Evolutionary conservation across 2,113 vertebrate genomes (phyloP).

Genomic region (Plecotus auritus): DNA sequence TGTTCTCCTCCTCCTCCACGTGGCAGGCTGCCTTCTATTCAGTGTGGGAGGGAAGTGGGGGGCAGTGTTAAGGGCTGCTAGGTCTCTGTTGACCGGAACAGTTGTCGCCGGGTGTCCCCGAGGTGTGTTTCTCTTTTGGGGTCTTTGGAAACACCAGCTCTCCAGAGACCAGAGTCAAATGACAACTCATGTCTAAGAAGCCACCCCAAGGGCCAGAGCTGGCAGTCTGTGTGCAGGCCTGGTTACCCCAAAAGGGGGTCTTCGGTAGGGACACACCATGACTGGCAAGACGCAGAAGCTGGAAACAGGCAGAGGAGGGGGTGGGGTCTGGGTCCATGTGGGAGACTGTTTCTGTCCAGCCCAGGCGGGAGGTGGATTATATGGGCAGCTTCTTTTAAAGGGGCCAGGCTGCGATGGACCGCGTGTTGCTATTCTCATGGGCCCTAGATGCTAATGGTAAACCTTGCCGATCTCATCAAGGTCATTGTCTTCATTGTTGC

Average conservation of each 20-base stretch:
- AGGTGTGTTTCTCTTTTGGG: background rate
- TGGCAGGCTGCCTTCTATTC: no score
- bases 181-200: background rate
- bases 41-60: background rate
- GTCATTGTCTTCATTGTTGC: background rate
- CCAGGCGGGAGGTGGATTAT: background rate
- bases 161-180: background rate
- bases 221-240: background rate
- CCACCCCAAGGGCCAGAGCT: background rate
- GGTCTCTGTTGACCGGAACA: background rate
- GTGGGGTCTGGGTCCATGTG: rapidly evolving
- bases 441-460: background rate
- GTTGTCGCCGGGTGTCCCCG: no score
- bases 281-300: background rate
- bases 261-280: background rate
- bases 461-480: background rate
- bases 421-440: background rate
- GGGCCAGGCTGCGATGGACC: background rate
- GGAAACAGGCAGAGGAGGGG: background rate
- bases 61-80: background rate
- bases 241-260: background rate
- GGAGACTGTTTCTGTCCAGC: background rate
- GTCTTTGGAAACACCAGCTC: background rate
- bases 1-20: rapidly evolving
- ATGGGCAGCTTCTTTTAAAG: background rate